Base-by-base conservation (phyloP, 2,888 invertebrate species). In the Eurois occulta region DNA sequence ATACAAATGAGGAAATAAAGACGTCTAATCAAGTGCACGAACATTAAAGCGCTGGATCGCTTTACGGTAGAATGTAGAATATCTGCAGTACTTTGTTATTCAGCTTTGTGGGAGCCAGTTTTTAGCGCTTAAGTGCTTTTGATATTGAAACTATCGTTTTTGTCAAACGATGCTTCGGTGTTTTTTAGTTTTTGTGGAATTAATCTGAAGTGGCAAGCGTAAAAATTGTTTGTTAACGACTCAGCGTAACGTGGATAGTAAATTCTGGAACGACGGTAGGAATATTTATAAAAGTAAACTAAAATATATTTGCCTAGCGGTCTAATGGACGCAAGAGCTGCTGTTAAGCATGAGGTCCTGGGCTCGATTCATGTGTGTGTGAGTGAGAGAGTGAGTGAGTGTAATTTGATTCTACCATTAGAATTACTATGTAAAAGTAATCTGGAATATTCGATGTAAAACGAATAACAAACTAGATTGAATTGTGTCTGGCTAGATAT, bases 1-100 rank as follows among this genome's bases (percentile, higher is more conserved):
- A 86, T 84, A 81, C 80, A 84, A 75, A 86, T 86, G 86, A 64
- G 71, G 78, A 86, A 81, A 81, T 86, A 85, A 85, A 83, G 86
- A 84, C 72, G 70, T 77, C 75, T 78, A 78, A 86, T 86, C 78
- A 81, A 81, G 67, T 66, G 38, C 48, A 43, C 48, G 55, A 73
- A 16, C 41, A 48, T 77, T 77, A 68, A 65, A 84, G 80, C 71
- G 78, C 69, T 85, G 28, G 48, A 78, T 65, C 73, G 82, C 75
- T 84, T 82, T 73, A 78, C 60, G 55, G 38, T 66, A 62, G 55
- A 81, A 77, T 77, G 67, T 78, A 67, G 32, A 55, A 18, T 64
- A 78, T 75, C 72, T 77, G 58, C 41, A 78, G 73, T 74, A 76
- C 76, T 83, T 72, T 75, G 72, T 86, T 72, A 66, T 74, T 60